Conservation (phyloP, 1,140 invertebrate genomes). For the Phthorimaea operculella region DNA sequence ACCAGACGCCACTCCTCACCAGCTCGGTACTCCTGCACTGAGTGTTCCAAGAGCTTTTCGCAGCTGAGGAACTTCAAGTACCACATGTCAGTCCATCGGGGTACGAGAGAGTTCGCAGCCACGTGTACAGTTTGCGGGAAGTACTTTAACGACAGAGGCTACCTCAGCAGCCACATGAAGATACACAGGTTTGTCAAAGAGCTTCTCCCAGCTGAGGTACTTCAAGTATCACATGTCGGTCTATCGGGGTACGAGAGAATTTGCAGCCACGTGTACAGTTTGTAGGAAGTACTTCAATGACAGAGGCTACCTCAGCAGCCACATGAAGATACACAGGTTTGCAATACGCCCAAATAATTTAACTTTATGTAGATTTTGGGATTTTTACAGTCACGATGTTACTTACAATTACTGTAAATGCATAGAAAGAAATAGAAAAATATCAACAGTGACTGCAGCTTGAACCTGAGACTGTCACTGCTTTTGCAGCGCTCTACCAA, state of each 20-base stretch:
- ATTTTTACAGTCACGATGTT: too few species aligned
- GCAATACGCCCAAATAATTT: neutral
- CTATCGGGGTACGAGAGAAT: constrained; percentile 79
- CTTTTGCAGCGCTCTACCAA: too few species aligned
- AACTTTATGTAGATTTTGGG: too few species aligned
- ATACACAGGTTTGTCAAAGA: constrained; percentile 72
- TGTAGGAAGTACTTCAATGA: constrained; percentile 84
- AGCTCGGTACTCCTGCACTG: constrained; percentile 76
- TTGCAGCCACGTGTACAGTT: constrained; percentile 78
- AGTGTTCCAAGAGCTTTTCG: constrained; percentile 83
- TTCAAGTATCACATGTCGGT: constrained; percentile 81
- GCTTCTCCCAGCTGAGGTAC: constrained; percentile 82
- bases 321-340: constrained; percentile 81
- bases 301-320: constrained; percentile 79
- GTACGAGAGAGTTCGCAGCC: constrained; percentile 79
- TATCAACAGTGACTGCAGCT: too few species aligned
- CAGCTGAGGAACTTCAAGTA: constrained; percentile 82
- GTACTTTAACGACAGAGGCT: constrained; percentile 81
- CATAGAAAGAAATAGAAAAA: too few species aligned
- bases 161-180: constrained; percentile 82
- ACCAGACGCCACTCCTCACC: constrained; percentile 24
- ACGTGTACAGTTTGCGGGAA: constrained; percentile 82
- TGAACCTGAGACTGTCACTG: too few species aligned
- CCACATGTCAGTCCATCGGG: constrained; percentile 78
- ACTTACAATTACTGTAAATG: too few species aligned